phyloP scores from a whole-genome alignment of 2,797 vertebrate genomes.

The Geotrypetes seraphini region DNA sequence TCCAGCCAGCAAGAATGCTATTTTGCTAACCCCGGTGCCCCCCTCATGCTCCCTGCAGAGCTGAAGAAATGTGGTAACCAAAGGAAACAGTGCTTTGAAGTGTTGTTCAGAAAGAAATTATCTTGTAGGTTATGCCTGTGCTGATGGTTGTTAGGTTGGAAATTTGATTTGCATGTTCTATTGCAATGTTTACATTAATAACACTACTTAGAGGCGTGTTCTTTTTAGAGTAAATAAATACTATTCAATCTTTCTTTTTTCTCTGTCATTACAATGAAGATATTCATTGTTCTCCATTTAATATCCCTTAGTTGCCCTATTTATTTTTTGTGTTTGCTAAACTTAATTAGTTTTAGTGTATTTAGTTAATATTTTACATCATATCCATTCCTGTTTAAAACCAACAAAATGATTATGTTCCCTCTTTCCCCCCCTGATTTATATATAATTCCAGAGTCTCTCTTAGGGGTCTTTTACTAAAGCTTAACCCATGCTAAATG shows the following conservation, averaged over 20 bases:
- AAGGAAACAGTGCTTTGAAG: background rate
- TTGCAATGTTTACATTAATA: rapidly evolving
- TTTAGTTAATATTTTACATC: no score
- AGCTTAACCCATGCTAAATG: no score
- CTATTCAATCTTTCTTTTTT: background rate
- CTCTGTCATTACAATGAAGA: background rate
- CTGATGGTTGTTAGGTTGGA: background rate
- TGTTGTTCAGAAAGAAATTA: background rate
- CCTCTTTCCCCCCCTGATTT: no score
- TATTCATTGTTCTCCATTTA: background rate
- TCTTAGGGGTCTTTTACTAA: no score
- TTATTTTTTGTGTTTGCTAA: no score
- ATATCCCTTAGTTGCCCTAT: background rate
- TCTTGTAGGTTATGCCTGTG: background rate
- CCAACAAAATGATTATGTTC: no score
- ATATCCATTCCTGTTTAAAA: no score
- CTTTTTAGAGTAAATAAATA: rapidly evolving
- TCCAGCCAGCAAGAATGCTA: no score
- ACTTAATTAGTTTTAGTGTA: no score
- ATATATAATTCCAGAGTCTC: no score
- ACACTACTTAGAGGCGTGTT: background rate
- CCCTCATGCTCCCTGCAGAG: no score
- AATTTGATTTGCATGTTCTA: background rate
- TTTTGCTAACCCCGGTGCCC: no score
- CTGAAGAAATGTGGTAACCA: slow-evolving; percentile 8